A percentile compares a stretch with the other conserved stretches of the same genome.
phyloP scores from a whole-genome alignment of 2,888 invertebrate genomes.

The Apodemia zela region DNA sequence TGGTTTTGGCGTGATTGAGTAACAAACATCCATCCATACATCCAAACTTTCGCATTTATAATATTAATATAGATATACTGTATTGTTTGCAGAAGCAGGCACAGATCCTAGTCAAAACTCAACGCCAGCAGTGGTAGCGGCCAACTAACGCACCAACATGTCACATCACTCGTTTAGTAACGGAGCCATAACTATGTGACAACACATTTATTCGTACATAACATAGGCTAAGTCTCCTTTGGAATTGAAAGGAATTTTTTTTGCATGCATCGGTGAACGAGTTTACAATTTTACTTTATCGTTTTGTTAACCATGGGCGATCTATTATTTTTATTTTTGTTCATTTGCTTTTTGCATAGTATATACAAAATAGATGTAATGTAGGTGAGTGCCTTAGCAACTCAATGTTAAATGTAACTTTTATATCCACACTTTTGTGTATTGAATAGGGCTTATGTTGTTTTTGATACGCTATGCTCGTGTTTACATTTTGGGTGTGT shows the following conservation, averaged over 20 bases:
- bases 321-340: slow-evolving; percentile 38
- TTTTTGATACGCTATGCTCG: slow-evolving; percentile 20
- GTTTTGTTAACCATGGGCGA: slow-evolving; percentile 40
- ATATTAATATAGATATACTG: too few relatives aligned
- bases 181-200: slow-evolving; percentile 66
- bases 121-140: slow-evolving; percentile 46
- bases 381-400: slow-evolving; percentile 79
- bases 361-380: slow-evolving; percentile 52
- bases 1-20: too few relatives aligned
- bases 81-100: slow-evolving; percentile 43
- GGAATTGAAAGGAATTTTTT: slow-evolving; percentile 69
- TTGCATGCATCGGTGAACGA: slow-evolving; percentile 67
- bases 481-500: slow-evolving; percentile 8
- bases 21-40: too few relatives aligned
- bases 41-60: too few relatives aligned
- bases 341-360: slow-evolving; percentile 53
- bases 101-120: slow-evolving; percentile 55
- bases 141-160: slow-evolving; percentile 54
- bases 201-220: slow-evolving; percentile 73
- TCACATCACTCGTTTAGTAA: slow-evolving; percentile 50
- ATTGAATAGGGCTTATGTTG: slow-evolving; percentile 24
- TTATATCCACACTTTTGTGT: slow-evolving; percentile 45
- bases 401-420: slow-evolving; percentile 64
- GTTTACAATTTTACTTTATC: slow-evolving; percentile 47
- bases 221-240: slow-evolving; percentile 69